Percentiles rank a stretch among this genome's conserved stretches.
Conservation (phyloP, 2,888 invertebrate species). For the Drosophila lacicola region DNA sequence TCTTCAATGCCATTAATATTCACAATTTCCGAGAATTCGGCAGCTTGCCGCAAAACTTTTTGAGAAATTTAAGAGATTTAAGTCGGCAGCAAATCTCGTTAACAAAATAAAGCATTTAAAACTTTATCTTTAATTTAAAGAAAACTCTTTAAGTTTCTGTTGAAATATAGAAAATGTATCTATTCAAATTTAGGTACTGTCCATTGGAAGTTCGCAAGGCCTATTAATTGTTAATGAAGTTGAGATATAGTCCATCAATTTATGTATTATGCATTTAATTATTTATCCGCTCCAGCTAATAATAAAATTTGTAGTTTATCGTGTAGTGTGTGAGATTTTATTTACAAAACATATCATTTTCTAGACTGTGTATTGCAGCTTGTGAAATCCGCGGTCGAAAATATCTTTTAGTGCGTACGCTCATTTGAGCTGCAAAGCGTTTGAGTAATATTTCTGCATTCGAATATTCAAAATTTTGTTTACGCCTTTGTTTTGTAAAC, state of each 20-base stretch:
- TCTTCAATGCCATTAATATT: too few relatives aligned
- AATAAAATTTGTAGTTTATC: slow-evolving; percentile 9
- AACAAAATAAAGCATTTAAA: too few relatives aligned
- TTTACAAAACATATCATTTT: slow-evolving; percentile 41
- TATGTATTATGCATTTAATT: not conserved
- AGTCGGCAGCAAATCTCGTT: too few relatives aligned
- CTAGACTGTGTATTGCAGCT: slow-evolving; percentile 3
- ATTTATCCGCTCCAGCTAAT: not conserved
- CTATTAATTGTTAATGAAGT: not conserved
- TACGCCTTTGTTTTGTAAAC: slow-evolving; percentile 40
- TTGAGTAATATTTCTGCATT: slow-evolving; percentile 28
- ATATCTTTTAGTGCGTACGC: not conserved
- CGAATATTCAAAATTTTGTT: slow-evolving; percentile 36
- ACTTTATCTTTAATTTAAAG: too few relatives aligned
- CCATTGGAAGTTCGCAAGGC: too few relatives aligned
- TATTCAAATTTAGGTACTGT: too few relatives aligned
- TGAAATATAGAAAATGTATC: too few relatives aligned
- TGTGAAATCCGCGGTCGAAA: slow-evolving; percentile 9
- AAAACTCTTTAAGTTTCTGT: too few relatives aligned
- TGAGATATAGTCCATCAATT: not conserved
- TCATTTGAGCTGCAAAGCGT: slow-evolving; percentile 7
- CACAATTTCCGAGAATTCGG: too few relatives aligned
- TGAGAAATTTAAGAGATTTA: too few relatives aligned
- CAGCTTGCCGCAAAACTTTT: too few relatives aligned
- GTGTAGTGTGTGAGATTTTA: slow-evolving; percentile 8